Percentiles rank a stretch among this genome's conserved stretches.
Conservation (phyloP, 2,797 vertebrate genomes). For the Mastacembelus armatus region DNA sequence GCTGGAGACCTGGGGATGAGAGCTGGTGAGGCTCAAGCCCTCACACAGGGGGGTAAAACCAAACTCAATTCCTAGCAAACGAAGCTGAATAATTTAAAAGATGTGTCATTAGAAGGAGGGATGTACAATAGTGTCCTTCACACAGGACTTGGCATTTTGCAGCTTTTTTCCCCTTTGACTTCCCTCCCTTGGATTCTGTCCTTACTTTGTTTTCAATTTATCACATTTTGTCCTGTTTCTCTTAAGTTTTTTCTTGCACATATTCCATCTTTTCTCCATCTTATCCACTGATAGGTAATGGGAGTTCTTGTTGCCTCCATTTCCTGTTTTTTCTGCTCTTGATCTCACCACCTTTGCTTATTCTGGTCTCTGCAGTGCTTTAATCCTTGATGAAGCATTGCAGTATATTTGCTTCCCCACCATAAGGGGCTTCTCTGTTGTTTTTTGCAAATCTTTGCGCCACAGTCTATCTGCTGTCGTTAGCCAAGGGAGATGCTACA, state of each 20-base stretch:
- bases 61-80: constrained; percentile 44
- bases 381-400: constrained; percentile 57
- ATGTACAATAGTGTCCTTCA: constrained; percentile 65
- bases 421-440: constrained; percentile 55
- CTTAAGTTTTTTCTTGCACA: neutral
- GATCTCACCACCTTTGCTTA: constrained; percentile 23
- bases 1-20: neutral
- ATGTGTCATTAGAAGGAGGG: constrained; percentile 64
- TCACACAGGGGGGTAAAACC: constrained; percentile 18
- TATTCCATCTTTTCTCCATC: neutral
- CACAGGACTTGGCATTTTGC: constrained; percentile 47
- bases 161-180: constrained; percentile 39
- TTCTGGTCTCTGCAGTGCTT: constrained; percentile 39
- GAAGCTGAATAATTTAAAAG: constrained; percentile 49
- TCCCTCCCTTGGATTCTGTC: constrained; percentile 1
- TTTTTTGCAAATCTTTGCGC: constrained; percentile 25
- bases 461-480: constrained; percentile 48
- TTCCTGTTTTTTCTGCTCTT: constrained; percentile 6
- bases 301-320: neutral
- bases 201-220: neutral
- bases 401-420: constrained; percentile 44
- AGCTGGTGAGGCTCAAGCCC: constrained; percentile 25
- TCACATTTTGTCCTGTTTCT: constrained; percentile 11
- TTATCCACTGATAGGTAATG: neutral
- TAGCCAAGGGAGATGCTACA: constrained; percentile 51